Evolutionary conservation across 2,113 vertebrate genomes (phyloP), one percentile per base, ranked within the genome.

Genomic region (Seriola rivoliana): DNA sequence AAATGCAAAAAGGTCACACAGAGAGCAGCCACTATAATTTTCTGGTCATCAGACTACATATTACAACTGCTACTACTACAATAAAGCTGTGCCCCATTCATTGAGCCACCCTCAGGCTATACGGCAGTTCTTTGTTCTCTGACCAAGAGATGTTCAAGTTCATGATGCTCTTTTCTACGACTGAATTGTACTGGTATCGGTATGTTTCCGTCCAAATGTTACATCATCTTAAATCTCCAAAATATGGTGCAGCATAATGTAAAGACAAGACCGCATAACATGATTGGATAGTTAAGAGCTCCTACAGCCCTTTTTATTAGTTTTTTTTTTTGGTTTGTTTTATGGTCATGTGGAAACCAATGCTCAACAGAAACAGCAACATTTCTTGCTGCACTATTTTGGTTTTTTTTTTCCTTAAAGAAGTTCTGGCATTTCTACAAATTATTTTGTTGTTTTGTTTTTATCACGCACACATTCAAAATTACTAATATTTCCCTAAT

Each of bases 21-120:
- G 75, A 83, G 85, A 76, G 75, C 78, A 89, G 78, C 54, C 36
- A 76, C 66, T 58, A 75, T 75, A 44, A 71, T 86, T 81, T 87
- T 60, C 78, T 81, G 83, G 63, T 81, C 73, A 86, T 89, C 84
- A 77, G 34, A 71, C 68, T 44, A 77, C 64, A 78, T 71, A 69
- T 80, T 84, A 65, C 44, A 32, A 32, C 48, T 54, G 80, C 5
- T 62, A 40, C 36, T 9, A 11, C 67, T 21, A 60, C 55, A 73
- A 65, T 90, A 63, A 85, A 67, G 66, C 71, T 46, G 19, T 67
- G 58, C 38, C 83, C 19, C 55, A 64, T 66, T 81, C 63, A 67
- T 11, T 44, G 59, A 88, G 70, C 55, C 1, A 10, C 88, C 86
- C 80, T 69, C 67, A 59, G 88, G 88, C 83, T 76, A 58, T 75